These are phyloP conservation scores for Eleginops maclovinus DNA, from an alignment of 2,113 vertebrate species.

Conservation along the genomic window DNA sequence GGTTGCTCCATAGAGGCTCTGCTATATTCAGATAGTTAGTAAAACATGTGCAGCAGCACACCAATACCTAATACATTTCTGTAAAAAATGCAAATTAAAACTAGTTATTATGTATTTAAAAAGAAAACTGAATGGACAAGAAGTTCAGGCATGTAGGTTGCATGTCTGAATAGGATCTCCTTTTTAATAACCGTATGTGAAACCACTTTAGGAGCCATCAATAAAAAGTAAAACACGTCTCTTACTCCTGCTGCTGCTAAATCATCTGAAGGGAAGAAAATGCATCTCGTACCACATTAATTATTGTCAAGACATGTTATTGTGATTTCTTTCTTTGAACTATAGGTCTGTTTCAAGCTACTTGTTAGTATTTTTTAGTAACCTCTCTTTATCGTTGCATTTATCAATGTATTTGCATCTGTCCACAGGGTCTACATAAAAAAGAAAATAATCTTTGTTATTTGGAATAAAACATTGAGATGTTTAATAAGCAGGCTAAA, in stretches of 20 bases:
- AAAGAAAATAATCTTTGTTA: neutral
- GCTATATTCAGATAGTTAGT: neutral
- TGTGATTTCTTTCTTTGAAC: too few species aligned
- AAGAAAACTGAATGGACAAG: slow-evolving; percentile 1
- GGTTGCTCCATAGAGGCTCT: neutral
- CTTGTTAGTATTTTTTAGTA: neutral
- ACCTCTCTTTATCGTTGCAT: neutral
- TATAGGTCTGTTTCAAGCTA: too few species aligned
- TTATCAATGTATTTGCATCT: neutral
- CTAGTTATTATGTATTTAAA: neutral
- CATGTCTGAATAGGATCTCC: neutral
- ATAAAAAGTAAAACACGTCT: neutral
- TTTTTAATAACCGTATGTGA: neutral
- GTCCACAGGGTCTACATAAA: neutral
- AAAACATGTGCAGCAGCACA: neutral
- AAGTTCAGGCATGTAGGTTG: neutral
- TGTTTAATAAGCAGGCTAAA: neutral
- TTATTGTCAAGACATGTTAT: neutral
- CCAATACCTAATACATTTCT: neutral
- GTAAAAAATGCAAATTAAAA: neutral
- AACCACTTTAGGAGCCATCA: slow-evolving; percentile 10
- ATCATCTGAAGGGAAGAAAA: neutral
- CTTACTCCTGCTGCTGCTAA: slow-evolving; percentile 3
- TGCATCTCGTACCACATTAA: neutral
- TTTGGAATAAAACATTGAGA: neutral